These are phyloP conservation scores for Cheilosia grossa DNA, from an alignment of 2,888 invertebrate genomes.

Conservation along the genomic window DNA sequence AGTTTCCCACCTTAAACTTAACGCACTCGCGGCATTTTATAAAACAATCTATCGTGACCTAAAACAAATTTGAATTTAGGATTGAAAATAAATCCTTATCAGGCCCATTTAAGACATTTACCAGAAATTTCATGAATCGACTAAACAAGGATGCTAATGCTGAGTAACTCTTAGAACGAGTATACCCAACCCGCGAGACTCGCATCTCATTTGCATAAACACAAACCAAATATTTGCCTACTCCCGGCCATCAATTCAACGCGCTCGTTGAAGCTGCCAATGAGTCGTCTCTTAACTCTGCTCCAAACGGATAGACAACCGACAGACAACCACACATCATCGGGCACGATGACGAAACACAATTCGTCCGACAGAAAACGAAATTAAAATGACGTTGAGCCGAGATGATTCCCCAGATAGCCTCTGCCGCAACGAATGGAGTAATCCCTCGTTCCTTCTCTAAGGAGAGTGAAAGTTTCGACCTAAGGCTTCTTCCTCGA, in stretches of 20 bases:
- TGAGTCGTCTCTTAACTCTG: constrained; percentile 19
- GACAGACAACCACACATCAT: constrained; percentile 67
- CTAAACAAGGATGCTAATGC: neutral
- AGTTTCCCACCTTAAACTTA: no score
- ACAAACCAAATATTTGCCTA: constrained; percentile 19
- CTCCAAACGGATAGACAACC: constrained; percentile 38
- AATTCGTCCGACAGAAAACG: constrained; percentile 48
- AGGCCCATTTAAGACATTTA: no score
- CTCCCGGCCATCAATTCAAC: constrained; percentile 10
- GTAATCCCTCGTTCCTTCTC: constrained; percentile 43
- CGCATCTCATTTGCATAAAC: constrained; percentile 36
- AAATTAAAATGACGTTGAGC: constrained; percentile 64
- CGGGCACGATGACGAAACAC: constrained; percentile 34
- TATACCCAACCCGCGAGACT: constrained; percentile 1
- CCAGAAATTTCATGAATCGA: no score
- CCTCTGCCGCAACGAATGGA: constrained; percentile 47
- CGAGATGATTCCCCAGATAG: constrained; percentile 71
- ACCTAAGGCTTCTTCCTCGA: constrained; percentile 62
- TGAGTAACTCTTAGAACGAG: neutral
- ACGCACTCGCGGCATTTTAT: no score
- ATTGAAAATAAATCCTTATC: no score
- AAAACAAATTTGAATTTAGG: no score
- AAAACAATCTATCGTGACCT: no score
- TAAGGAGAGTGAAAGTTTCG: constrained; percentile 67
- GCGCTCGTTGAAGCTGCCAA: constrained; percentile 43